Evolutionary conservation across 2,113 vertebrate genomes (phyloP), one percentile per base, ranked within the genome.

Genomic region (Caloenas nicobarica): DNA sequence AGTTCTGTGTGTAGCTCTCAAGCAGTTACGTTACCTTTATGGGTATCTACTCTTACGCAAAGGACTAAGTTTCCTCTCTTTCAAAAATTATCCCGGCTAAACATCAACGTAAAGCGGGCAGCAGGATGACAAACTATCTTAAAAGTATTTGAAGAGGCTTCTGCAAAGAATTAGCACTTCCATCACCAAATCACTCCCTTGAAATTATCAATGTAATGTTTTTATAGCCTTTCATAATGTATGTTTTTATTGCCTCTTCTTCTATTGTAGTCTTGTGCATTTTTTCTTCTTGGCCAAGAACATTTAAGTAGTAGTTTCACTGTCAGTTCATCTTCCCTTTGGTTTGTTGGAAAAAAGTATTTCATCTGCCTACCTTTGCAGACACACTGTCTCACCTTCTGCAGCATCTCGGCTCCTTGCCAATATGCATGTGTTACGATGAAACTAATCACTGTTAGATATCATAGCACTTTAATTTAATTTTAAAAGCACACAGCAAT

Each of bases 361-460:
- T 62, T 86, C 11, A 33, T 34, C 50, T 71, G 7, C n/a, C 33
- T 51, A 31, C 40, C 34, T 50, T 7, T 0, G 0, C 2, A 62
- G 38, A 38, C 7, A 6, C 16, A 40, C 13, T 22, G 17, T 10
- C 26, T 51, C 61, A n/a, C 13, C 26, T 68, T n/a, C 62, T 79
- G 40, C 36, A 72, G 42, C 8, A 15, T 5, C 26, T 34, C 48
- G 42, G 31, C 18, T 64, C 64, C 50, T 31, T 53, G 40, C 33
- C 33, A 66, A 58, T 9, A 28, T 1, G 2, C 17, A 16, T 29
- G 38, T 1, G 0, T 34, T 51, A 19, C 25, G 21, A 9, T 3
- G 15, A 46, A 60, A 61, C 13, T 56, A 46, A 46, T 22, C 23
- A n/a, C 24, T 40, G 29, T 4, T 65, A 5, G 0, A 60, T n/a